phyloP scores from a whole-genome alignment of 2,113 vertebrate genomes.

The Dryoscopus gambensis region DNA sequence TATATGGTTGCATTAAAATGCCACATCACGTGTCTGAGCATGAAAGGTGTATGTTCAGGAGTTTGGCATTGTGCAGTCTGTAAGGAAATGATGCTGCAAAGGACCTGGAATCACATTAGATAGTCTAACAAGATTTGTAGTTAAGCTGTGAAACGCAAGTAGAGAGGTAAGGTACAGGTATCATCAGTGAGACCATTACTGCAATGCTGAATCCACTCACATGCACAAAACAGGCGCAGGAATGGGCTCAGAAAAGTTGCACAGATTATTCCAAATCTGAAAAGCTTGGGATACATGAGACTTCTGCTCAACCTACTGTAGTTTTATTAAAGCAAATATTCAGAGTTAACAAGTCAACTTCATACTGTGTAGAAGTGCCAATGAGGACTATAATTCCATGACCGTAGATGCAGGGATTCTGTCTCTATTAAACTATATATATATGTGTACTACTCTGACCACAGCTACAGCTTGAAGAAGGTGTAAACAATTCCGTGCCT shows the following conservation, averaged over 20 bases:
- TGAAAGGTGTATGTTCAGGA: neutral
- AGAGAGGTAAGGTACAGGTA: neutral
- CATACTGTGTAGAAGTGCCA: neutral
- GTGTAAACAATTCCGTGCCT: neutral
- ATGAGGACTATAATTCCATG: neutral
- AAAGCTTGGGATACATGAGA: neutral
- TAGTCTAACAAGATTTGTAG: neutral
- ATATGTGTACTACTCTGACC: neutral
- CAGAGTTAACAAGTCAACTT: neutral
- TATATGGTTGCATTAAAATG: neutral
- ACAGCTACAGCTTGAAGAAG: neutral
- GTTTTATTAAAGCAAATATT: neutral
- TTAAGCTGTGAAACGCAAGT: neutral
- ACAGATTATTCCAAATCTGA: neutral
- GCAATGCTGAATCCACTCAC: neutral
- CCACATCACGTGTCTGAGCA: neutral
- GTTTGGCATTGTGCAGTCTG: neutral
- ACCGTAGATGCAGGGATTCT: neutral
- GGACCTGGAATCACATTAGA: neutral
- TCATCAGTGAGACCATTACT: neutral
- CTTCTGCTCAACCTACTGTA: neutral
- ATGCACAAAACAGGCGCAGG: neutral
- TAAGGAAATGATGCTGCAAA: neutral
- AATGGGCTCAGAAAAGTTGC: neutral
- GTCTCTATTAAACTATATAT: neutral